phyloP scores from a whole-genome alignment of 2,888 invertebrate species.

The Eudemis profundana region DNA sequence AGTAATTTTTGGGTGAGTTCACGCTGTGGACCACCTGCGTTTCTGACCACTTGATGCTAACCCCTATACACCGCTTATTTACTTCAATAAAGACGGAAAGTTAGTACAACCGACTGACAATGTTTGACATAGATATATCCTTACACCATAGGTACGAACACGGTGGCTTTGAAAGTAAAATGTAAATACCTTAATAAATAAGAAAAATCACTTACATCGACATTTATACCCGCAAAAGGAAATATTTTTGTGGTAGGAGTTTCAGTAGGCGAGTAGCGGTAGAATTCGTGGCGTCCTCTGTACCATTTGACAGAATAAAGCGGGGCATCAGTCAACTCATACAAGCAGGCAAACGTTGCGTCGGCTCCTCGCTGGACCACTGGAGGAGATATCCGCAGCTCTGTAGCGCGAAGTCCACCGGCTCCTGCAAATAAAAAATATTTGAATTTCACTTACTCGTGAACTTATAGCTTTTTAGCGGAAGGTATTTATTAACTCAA shows the following conservation, averaged over 20 bases:
- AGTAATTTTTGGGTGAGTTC: too few species aligned
- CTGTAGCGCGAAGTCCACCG: slow-evolving; percentile 82
- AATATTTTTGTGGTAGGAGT: slow-evolving; percentile 87
- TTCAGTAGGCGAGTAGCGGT: slow-evolving; percentile 87
- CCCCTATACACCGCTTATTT: too few species aligned
- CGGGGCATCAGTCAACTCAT: slow-evolving; percentile 88
- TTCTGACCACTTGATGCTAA: too few species aligned
- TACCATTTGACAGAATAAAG: slow-evolving; percentile 90
- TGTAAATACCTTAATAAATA: too few species aligned
- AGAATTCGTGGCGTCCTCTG: slow-evolving; percentile 88
- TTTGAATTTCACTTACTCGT: background rate
- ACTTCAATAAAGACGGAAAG: too few species aligned
- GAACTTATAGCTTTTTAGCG: too few species aligned
- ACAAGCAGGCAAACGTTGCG: slow-evolving; percentile 85
- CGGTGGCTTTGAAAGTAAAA: too few species aligned
- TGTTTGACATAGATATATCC: too few species aligned
- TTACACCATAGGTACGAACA: too few species aligned
- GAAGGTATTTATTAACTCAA: background rate
- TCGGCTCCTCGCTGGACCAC: slow-evolving; percentile 87
- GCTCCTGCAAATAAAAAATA: slow-evolving; percentile 59
- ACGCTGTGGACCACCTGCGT: too few species aligned
- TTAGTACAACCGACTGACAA: too few species aligned
- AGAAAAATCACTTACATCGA: slow-evolving; percentile 90
- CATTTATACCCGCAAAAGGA: slow-evolving; percentile 87
- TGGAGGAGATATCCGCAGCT: slow-evolving; percentile 85